Conservation (phyloP, 2,113 vertebrate species). For the Cisticola juncidis region DNA sequence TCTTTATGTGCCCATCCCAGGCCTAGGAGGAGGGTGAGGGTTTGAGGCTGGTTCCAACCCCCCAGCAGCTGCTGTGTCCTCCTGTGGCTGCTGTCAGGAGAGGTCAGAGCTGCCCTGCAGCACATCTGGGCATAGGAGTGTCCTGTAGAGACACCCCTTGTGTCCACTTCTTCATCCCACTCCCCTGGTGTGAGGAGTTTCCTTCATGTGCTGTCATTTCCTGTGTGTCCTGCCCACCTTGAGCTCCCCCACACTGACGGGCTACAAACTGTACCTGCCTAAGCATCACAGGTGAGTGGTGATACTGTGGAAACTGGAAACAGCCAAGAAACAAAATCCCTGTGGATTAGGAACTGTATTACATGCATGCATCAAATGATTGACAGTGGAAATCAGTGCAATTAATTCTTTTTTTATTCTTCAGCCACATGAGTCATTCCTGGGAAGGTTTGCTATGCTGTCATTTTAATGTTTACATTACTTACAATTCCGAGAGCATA, state of each 20-base stretch:
- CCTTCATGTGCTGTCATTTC: fast-evolving
- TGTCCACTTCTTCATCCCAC: fast-evolving
- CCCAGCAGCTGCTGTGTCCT: not conserved
- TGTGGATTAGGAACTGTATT: not conserved
- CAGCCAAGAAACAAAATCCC: not conserved
- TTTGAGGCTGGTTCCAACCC: not conserved
- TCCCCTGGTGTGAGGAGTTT: not conserved
- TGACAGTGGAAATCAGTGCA: not conserved
- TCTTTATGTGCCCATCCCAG: fast-evolving
- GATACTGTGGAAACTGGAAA: not conserved
- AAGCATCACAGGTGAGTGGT: not conserved
- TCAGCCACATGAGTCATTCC: not conserved
- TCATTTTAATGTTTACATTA: not conserved
- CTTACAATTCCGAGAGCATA: not conserved
- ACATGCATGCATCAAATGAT: not conserved
- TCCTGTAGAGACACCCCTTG: fast-evolving
- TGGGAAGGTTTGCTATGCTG: fast-evolving
- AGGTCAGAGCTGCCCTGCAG: not conserved
- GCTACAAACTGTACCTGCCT: fast-evolving
- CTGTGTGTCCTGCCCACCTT: fast-evolving
- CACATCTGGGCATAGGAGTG: not conserved
- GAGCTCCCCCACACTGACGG: not conserved
- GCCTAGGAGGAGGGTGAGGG: not conserved
- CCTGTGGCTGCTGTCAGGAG: not conserved
- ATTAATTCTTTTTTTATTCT: not conserved